phyloP scores from a whole-genome alignment of 2,113 vertebrate genomes.

The Anas platyrhynchos region DNA sequence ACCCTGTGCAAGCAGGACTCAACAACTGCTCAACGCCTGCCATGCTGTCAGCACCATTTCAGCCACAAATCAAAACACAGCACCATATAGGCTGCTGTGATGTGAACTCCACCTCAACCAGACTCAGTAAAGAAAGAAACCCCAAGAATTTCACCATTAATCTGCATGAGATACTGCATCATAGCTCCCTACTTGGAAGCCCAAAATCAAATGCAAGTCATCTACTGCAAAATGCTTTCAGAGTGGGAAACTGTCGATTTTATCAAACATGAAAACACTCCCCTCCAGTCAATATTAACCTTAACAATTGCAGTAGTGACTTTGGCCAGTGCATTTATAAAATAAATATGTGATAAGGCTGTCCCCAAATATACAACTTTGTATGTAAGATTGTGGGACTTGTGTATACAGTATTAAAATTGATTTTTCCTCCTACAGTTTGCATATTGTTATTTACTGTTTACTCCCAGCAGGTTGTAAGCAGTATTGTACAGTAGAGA shows the following conservation, averaged over 20 bases:
- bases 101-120: not conserved
- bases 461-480: not conserved
- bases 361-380: not conserved
- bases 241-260: not conserved
- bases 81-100: not conserved
- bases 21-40: not conserved
- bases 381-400: not conserved
- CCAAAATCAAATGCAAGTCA: not conserved
- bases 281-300: not conserved
- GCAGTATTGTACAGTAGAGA: constrained; percentile 41
- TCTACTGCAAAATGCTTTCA: not conserved
- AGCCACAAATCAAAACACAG: not conserved
- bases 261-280: not conserved
- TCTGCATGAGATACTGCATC: not conserved
- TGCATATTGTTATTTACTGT: not conserved
- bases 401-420: not conserved
- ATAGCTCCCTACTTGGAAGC: not conserved
- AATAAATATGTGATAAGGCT: not conserved
- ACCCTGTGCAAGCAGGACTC: not conserved
- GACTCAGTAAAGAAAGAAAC: not conserved
- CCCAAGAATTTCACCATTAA: not conserved
- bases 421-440: not conserved
- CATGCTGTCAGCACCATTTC: not conserved
- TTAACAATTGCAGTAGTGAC: not conserved
- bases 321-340: not conserved